phyloP scores from a whole-genome alignment of 1,140 invertebrate genomes.

The Galendromus occidentalis region DNA sequence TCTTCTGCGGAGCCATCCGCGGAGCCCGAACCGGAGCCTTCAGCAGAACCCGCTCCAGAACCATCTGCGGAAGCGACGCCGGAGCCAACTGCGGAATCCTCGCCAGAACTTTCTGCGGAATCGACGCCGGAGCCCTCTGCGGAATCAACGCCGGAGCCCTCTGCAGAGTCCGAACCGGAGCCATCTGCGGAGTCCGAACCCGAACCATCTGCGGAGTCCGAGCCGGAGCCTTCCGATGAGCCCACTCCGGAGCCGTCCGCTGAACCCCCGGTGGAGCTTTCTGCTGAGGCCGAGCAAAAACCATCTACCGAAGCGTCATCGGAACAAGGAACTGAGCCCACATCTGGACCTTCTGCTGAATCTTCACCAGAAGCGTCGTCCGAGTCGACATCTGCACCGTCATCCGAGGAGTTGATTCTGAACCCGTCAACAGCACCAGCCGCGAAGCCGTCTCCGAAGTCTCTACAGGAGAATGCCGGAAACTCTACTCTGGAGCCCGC shows the following conservation, averaged over 20 bases:
- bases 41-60: background rate
- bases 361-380: background rate
- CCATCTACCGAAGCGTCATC: background rate
- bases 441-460: no score
- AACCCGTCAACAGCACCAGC: no score
- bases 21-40: background rate
- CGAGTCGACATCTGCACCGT: background rate
- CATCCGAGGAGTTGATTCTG: background rate
- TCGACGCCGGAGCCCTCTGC: background rate
- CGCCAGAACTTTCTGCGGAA: background rate
- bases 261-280: background rate
- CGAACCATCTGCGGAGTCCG: background rate
- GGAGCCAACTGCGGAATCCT: background rate
- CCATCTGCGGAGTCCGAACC: background rate
- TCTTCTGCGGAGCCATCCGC: background rate
- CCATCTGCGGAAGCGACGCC: background rate
- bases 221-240: background rate
- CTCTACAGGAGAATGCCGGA: no score
- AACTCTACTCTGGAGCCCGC: no score
- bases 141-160: background rate
- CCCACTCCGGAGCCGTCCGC: background rate
- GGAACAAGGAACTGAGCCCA: background rate
- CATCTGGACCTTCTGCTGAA: background rate
- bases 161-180: background rate
- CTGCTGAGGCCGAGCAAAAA: background rate